These are phyloP conservation scores for Serrognathus titanus DNA, from an alignment of 2,888 invertebrate genomes.

Conservation along the genomic window DNA sequence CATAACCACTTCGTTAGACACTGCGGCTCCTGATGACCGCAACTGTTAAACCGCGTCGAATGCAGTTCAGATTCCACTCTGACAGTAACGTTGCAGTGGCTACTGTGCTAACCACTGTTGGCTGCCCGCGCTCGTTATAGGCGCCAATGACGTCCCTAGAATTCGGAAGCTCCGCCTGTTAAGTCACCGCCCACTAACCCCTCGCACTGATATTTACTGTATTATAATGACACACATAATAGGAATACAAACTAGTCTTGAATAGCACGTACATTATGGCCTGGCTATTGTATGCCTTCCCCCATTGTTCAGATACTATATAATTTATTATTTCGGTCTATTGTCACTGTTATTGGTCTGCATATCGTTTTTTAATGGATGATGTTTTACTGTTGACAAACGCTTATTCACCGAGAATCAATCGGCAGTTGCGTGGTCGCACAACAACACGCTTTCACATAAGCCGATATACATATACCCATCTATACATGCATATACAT, in stretches of 20 bases:
- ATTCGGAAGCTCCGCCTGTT: conserved; percentile 15
- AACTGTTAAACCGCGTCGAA: conserved; percentile 1
- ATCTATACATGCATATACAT: no score
- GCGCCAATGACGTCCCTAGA: conserved; percentile 35
- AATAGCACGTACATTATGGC: conserved; percentile 34
- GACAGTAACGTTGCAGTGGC: conserved; percentile 26
- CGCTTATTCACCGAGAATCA: conserved; percentile 11
- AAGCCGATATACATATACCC: no score
- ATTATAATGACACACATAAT: conserved; percentile 44
- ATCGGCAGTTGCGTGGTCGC: neutral
- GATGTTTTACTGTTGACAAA: conserved; percentile 18
- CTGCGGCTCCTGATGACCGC: neutral
- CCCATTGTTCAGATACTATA: no score
- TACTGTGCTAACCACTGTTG: conserved; percentile 41
- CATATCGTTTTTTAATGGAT: conserved; percentile 16
- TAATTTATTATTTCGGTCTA: conserved; percentile 3
- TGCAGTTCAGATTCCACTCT: neutral
- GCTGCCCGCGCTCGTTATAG: conserved; percentile 43
- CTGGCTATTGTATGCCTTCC: no score
- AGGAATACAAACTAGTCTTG: conserved; percentile 46
- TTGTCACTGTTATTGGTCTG: conserved; percentile 18
- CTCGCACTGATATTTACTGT: conserved; percentile 42
- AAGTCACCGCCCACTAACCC: conserved; percentile 6
- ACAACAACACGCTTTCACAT: no score
- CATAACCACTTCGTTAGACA: no score